Base-by-base conservation (phyloP, 2,888 invertebrate genomes). In the Eurytoma californica region DNA sequence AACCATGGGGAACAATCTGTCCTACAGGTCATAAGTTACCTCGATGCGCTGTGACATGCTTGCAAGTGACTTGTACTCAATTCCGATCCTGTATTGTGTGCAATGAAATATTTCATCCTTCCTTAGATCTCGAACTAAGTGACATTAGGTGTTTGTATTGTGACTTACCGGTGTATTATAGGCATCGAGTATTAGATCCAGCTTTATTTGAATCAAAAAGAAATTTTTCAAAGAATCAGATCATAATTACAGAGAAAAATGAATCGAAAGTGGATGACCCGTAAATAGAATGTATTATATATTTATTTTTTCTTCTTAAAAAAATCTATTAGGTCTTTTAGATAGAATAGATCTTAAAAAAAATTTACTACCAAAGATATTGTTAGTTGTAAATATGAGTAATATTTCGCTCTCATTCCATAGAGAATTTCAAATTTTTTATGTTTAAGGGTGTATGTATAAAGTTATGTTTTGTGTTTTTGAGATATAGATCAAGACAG, bases 131-230 rank as follows among this genome's bases (percentile, higher is more conserved):
- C 9, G 85, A 84, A 24, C 85, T 85, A 13, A 81, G 83, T 3
- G 85, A 86, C 70, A 84, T 86, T 0, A 84, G 82, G 9, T 90
- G 90, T 73, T 80, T 86, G 2, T 90, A 86, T 68, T 90, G 90
- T 53, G 87, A 90, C 73, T 79, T 89, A 39, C 85, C 89, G 30
- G 84, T 83, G 16, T 20, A 85, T 0, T 84, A 85, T 60, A 81
- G 58, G 55, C 51, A 69, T 57, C 65, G 57, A 24, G 3, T 60
- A 68, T 18, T 18, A 16, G 60, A 68, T 51, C 28, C 7, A 30
- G 49, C 28, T 14, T 55, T 80, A 3, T 49, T 28, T 14, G 18
- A 20, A 24, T 76, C 70, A 2, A 70, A 73, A 5, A 73, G 53
- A 20, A 80, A 80, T 74, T 60, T 80, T 24, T 80, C 80, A 16